phyloP scores from a whole-genome alignment of 2,888 invertebrate species.

The Ormyrus thymus region DNA sequence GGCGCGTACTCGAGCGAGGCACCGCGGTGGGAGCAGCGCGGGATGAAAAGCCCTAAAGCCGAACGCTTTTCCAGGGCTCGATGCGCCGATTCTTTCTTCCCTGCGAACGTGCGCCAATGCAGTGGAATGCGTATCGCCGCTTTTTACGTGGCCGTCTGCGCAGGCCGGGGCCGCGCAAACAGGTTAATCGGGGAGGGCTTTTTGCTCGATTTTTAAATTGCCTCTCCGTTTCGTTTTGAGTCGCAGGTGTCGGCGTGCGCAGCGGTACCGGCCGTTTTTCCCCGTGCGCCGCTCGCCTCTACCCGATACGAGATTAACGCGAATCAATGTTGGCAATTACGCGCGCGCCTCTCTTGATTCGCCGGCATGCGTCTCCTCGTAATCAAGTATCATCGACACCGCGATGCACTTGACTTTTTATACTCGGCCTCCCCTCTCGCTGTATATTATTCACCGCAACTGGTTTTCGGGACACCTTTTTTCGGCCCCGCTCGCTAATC shows the following conservation, averaged over 20 bases:
- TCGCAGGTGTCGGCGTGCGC: constrained; percentile 2
- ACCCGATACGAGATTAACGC: constrained; percentile 17
- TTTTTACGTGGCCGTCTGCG: background rate
- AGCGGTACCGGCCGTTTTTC: background rate
- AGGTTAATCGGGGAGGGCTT: constrained; percentile 44
- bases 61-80: background rate
- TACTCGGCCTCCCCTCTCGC: no score
- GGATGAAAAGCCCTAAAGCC: constrained; percentile 18
- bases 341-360: background rate
- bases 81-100: constrained; percentile 15
- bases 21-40: background rate
- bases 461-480: constrained; percentile 11
- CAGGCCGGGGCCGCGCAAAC: constrained; percentile 27
- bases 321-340: constrained; percentile 44
- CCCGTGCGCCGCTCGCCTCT: no score
- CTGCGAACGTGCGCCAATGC: constrained; percentile 1
- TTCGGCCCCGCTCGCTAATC: background rate
- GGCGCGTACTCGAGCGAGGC: constrained; percentile 6
- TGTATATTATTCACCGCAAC: constrained; percentile 42
- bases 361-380: constrained; percentile 12
- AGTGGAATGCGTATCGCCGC: background rate
- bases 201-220: constrained; percentile 18
- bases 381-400: constrained; percentile 34
- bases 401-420: background rate
- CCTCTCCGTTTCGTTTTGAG: background rate